Conservation (phyloP, 1,140 invertebrate genomes). For the Brachionus manjavacas region DNA sequence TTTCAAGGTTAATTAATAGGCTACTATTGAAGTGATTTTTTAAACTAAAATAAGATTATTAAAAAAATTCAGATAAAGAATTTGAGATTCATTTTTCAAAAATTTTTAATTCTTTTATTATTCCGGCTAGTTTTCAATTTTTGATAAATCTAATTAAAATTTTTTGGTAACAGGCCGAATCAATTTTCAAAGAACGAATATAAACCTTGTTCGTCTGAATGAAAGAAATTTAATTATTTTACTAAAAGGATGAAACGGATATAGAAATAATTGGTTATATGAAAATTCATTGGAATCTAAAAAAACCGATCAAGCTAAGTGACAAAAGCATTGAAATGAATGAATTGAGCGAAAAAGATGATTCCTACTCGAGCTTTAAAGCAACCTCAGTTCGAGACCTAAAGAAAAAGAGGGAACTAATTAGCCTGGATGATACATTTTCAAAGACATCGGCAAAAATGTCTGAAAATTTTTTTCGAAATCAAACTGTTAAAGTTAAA, state of each 20-base stretch:
- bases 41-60: too few relatives aligned
- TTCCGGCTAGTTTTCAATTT: too few relatives aligned
- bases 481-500: constrained; percentile 37
- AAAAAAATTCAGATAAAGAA: too few relatives aligned
- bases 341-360: background rate
- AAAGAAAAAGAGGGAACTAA: constrained; percentile 13
- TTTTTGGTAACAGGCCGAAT: too few relatives aligned
- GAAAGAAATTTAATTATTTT: background rate
- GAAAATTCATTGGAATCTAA: constrained; percentile 37
- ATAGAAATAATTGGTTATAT: constrained; percentile 14
- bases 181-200: too few relatives aligned
- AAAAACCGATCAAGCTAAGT: constrained; percentile 31
- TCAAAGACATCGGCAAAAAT: background rate
- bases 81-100: too few relatives aligned
- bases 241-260: background rate
- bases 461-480: background rate
- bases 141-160: too few relatives aligned
- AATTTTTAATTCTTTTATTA: too few relatives aligned
- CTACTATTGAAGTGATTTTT: too few relatives aligned
- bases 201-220: too few relatives aligned
- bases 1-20: too few relatives aligned
- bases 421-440: constrained; percentile 19
- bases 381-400: background rate
- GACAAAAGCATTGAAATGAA: background rate
- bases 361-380: constrained; percentile 9